Conservation (phyloP, 2,888 invertebrate genomes). For the Synanthedon formicaeformis region DNA sequence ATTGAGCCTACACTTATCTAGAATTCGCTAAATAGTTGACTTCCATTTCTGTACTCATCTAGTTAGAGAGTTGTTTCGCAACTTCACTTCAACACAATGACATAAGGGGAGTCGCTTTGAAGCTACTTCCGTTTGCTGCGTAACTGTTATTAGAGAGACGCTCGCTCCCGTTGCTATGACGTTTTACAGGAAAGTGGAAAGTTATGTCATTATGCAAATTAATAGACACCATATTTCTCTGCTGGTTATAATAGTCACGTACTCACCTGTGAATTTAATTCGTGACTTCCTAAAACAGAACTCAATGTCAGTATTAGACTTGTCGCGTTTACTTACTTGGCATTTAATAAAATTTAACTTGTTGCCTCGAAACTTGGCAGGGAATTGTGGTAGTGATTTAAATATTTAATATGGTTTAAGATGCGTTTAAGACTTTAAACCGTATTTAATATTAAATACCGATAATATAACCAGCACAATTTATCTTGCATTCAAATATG, state of each 20-base stretch:
- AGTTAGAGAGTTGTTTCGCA: slow-evolving; percentile 44
- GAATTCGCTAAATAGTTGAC: slow-evolving; percentile 9
- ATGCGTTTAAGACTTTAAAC: too few relatives aligned
- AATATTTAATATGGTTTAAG: too few relatives aligned
- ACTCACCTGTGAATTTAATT: not conserved
- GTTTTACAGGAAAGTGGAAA: slow-evolving; percentile 20
- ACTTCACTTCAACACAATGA: slow-evolving; percentile 41
- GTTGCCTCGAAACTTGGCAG: not conserved
- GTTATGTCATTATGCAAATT: slow-evolving; percentile 19
- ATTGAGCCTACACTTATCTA: too few relatives aligned
- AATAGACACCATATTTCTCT: slow-evolving; percentile 8
- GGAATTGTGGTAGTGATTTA: too few relatives aligned
- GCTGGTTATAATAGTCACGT: not conserved
- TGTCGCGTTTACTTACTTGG: too few relatives aligned
- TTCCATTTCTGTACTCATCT: slow-evolving; percentile 35
- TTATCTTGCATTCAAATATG: too few relatives aligned
- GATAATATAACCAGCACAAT: too few relatives aligned
- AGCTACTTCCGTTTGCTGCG: slow-evolving; percentile 40
- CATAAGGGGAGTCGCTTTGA: slow-evolving; percentile 41
- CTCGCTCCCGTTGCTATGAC: slow-evolving; percentile 20
- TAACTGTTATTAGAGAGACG: slow-evolving; percentile 38
- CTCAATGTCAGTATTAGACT: too few relatives aligned
- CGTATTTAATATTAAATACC: too few relatives aligned
- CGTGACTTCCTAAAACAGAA: not conserved
- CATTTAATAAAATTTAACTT: not conserved